A percentile compares a stretch with the other conserved stretches of the same genome.
Conservation (phyloP, 2,113 vertebrate genomes). For the Zonotrichia leucophrys region DNA sequence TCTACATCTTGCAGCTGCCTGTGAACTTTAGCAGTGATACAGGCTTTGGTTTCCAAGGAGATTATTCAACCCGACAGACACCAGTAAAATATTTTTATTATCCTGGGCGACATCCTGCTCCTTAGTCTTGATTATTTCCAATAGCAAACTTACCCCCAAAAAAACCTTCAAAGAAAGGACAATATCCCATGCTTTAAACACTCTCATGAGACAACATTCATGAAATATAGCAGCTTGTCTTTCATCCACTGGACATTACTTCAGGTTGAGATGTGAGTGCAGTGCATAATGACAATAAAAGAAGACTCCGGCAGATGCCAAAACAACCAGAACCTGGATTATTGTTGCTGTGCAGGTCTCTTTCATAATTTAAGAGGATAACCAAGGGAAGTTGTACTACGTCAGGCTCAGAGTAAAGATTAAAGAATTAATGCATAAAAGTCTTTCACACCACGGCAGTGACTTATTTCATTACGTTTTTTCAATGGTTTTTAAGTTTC, state of each 20-base stretch:
- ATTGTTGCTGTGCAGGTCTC: neutral
- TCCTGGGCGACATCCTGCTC: neutral
- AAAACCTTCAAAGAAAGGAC: neutral
- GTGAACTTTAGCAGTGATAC: neutral
- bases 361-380: neutral
- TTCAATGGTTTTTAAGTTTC: neutral
- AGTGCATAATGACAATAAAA: neutral
- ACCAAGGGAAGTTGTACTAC: neutral
- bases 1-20: neutral
- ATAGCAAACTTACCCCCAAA: neutral
- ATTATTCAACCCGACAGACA: neutral
- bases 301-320: neutral
- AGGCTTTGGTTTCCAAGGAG: neutral
- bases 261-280: neutral
- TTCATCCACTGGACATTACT: neutral
- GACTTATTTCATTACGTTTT: neutral
- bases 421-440: neutral
- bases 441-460: neutral
- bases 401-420: neutral
- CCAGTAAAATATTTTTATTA: conserved; percentile 19
- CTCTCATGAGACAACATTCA: accelerated
- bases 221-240: neutral
- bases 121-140: neutral
- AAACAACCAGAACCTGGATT: neutral
- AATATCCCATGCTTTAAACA: neutral